phyloP scores from a whole-genome alignment of 1,140 invertebrate genomes.

The Panagrolaimus sp. region DNA sequence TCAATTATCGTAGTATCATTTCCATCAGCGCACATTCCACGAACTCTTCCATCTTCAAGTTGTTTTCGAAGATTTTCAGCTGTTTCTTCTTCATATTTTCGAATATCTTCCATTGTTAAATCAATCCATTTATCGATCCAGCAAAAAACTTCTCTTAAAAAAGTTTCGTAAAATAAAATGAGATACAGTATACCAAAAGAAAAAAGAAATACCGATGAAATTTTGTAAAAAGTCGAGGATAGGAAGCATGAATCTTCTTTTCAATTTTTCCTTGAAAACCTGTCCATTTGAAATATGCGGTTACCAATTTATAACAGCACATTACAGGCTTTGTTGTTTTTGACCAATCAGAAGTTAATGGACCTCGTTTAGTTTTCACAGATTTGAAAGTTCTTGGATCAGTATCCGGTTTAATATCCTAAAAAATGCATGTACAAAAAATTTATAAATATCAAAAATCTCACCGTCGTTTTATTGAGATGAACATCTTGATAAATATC shows the following conservation, averaged over 20 bases:
- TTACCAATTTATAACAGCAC: conserved; percentile 96
- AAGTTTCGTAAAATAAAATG: no score
- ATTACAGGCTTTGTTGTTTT: conserved; percentile 72
- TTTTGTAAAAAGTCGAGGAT: conserved; percentile 34
- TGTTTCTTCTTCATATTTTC: conserved; percentile 82
- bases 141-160: conserved; percentile 93
- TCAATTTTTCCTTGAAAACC: conserved; percentile 87
- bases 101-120: conserved; percentile 86
- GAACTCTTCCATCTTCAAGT: conserved; percentile 18
- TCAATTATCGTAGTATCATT: background rate
- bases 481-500: conserved; percentile 38
- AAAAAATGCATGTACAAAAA: background rate
- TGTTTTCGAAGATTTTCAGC: conserved; percentile 71
- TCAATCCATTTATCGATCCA: conserved; percentile 90
- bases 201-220: conserved; percentile 60
- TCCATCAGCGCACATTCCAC: conserved; percentile 27
- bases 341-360: conserved; percentile 76
- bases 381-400: conserved; percentile 85
- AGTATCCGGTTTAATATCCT: conserved; percentile 81
- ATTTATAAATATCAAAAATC: background rate
- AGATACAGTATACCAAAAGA: conserved; percentile 77
- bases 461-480: conserved; percentile 20
- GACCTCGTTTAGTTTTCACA: conserved; percentile 84
- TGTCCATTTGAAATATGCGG: conserved; percentile 96
- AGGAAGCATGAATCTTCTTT: conserved; percentile 75